phyloP scores from a whole-genome alignment of 64 coral and sea anemone genomes.

The Orbicella faveolata region DNA sequence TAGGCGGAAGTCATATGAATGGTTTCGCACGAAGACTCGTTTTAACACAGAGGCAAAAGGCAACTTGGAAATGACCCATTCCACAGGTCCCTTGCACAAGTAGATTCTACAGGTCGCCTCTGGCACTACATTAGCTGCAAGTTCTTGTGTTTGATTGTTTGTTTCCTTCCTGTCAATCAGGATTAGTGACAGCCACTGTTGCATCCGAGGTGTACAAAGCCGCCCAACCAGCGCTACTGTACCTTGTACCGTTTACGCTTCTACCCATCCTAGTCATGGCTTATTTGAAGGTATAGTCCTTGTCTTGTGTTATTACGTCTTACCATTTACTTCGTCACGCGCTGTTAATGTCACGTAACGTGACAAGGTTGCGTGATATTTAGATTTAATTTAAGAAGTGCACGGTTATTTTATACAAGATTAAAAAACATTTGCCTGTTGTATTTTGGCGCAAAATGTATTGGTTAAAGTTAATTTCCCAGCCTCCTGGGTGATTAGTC shows the following conservation, averaged over 20 bases:
- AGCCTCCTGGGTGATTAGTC: no score
- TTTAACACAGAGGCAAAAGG: no score
- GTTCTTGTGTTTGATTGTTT: not conserved
- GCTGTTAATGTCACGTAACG: not conserved
- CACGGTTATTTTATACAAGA: no score
- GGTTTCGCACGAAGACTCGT: no score
- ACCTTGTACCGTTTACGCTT: constrained; percentile 91
- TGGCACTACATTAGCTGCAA: not conserved
- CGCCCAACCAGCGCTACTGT: constrained; percentile 89
- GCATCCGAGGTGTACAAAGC: constrained; percentile 95
- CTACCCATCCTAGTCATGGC: constrained; percentile 96
- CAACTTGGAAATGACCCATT: not conserved
- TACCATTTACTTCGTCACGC: no score
- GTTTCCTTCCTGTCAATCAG: constrained; percentile 31
- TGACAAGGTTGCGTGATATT: not conserved
- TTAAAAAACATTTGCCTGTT: no score
- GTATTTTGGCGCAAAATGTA: no score
- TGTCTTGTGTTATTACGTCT: no score
- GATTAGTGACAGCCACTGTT: constrained; percentile 93
- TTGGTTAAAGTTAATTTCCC: no score
- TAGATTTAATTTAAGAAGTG: no score
- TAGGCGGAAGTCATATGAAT: no score
- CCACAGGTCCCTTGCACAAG: not conserved
- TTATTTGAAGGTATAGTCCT: constrained; percentile 81
- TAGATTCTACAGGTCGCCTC: not conserved